phyloP scores from a whole-genome alignment of 2,113 vertebrate species.

The Rutilus rutilus region DNA sequence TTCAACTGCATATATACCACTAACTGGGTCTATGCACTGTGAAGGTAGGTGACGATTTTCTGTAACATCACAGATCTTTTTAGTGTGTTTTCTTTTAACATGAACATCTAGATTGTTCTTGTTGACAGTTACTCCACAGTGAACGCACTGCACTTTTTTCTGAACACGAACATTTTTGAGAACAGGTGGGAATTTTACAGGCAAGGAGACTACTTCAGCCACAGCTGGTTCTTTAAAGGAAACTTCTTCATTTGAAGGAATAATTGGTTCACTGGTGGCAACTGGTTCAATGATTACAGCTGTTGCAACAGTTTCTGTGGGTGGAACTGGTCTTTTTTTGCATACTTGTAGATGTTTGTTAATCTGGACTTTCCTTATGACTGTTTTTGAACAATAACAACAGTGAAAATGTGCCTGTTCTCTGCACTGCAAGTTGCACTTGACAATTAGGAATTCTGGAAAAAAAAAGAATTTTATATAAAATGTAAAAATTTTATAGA shows the following conservation, averaged over 20 bases:
- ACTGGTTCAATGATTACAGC: not conserved
- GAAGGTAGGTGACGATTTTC: not conserved
- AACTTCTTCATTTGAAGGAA: not conserved
- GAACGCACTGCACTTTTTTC: not conserved
- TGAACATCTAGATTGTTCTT: constrained; percentile 11
- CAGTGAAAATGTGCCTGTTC: constrained; percentile 18
- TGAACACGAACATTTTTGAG: not conserved
- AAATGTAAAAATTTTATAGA: too few relatives aligned
- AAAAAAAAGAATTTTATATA: too few relatives aligned
- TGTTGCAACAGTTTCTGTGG: not conserved
- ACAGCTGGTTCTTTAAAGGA: not conserved
- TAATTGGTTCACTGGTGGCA: not conserved
- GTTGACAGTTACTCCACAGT: not conserved
- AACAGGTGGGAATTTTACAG: not conserved
- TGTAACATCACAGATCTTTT: not conserved
- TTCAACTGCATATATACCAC: not conserved
- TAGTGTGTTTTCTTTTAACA: constrained; percentile 1
- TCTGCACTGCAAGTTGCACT: constrained; percentile 20
- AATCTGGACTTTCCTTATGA: constrained; percentile 3
- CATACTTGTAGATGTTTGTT: not conserved
- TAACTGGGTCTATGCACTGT: too few relatives aligned
- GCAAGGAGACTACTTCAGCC: not conserved
- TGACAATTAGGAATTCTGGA: constrained; percentile 7
- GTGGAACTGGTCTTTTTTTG: not conserved
- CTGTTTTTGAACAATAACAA: not conserved